Percentiles rank a stretch among this genome's conserved stretches.
phyloP scores from a whole-genome alignment of 1,140 invertebrate genomes.

The Daktulosphaira vitifoliae region DNA sequence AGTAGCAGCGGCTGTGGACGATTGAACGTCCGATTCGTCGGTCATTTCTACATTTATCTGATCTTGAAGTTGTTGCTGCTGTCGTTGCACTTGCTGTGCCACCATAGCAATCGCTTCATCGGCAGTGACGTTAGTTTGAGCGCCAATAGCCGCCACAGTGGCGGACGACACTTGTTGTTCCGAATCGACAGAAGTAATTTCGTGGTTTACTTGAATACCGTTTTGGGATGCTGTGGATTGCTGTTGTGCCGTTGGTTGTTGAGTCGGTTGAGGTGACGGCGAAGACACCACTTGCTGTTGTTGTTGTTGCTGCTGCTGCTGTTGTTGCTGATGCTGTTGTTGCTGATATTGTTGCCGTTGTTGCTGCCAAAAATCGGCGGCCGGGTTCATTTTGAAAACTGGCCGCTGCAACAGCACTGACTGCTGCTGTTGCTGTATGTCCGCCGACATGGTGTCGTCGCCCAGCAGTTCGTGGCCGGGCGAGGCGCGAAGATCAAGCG shows the following conservation, averaged over 20 bases:
- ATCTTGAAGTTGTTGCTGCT: constrained; percentile 11
- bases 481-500: constrained; percentile 40
- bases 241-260: constrained; percentile 1
- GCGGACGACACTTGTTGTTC: neutral
- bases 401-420: constrained; percentile 41
- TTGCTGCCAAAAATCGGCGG: constrained; percentile 40
- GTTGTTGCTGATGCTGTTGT: constrained; percentile 31
- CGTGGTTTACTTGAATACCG: constrained; percentile 9
- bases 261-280: constrained; percentile 8
- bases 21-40: constrained; percentile 5
- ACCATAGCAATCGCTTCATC: constrained; percentile 21
- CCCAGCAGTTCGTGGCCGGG: constrained; percentile 36
- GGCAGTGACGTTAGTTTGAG: neutral
- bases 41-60: constrained; percentile 9
- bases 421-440: constrained; percentile 39
- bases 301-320: constrained; percentile 24
- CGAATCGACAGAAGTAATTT: neutral
- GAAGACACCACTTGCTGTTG: neutral
- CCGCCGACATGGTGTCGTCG: constrained; percentile 36
- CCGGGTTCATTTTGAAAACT: constrained; percentile 42
- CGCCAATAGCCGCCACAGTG: neutral
- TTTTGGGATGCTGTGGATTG: neutral
- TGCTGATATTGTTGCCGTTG: constrained; percentile 36
- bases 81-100: constrained; percentile 28
- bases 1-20: neutral